Evolutionary conservation across 2,888 invertebrate species (phyloP).

Genomic region (Shargacucullia verbasci): DNA sequence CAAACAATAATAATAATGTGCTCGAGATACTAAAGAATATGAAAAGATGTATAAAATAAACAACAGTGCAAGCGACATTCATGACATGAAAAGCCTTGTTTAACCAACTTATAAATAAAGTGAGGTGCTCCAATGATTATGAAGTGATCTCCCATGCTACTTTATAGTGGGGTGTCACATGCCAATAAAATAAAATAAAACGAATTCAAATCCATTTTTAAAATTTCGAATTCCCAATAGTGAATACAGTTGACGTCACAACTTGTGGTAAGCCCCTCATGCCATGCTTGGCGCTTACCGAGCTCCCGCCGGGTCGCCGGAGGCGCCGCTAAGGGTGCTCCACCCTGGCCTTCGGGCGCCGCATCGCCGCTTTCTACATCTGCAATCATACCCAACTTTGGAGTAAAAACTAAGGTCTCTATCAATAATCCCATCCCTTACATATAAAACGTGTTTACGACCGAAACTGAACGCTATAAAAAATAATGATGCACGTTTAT

Average conservation of each 20-base stretch:
- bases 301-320: slow-evolving; percentile 33
- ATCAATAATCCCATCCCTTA: neutral
- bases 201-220: slow-evolving; percentile 11
- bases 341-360: slow-evolving; percentile 59
- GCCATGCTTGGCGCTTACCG: slow-evolving; percentile 75
- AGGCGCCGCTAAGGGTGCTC: slow-evolving; percentile 55
- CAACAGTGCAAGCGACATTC: slow-evolving; percentile 50
- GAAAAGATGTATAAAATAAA: slow-evolving; percentile 13
- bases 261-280: slow-evolving; percentile 51
- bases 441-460: slow-evolving; percentile 1
- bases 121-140: slow-evolving; percentile 41
- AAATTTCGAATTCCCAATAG: slow-evolving; percentile 6
- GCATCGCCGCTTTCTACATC: slow-evolving; percentile 77
- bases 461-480: neutral
- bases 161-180: slow-evolving; percentile 20
- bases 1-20: neutral
- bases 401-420: slow-evolving; percentile 14
- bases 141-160: slow-evolving; percentile 43
- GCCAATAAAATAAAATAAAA: slow-evolving; percentile 17
- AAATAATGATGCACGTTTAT: slow-evolving; percentile 1
- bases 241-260: slow-evolving; percentile 42
- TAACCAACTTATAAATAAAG: slow-evolving; percentile 12
- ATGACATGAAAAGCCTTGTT: slow-evolving; percentile 50
- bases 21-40: slow-evolving; percentile 2
- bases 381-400: slow-evolving; percentile 67